Evolutionary conservation across 2,888 invertebrate genomes (phyloP), one percentile per base, ranked within the genome.

Genomic region (Epicampocera succincta): DNA sequence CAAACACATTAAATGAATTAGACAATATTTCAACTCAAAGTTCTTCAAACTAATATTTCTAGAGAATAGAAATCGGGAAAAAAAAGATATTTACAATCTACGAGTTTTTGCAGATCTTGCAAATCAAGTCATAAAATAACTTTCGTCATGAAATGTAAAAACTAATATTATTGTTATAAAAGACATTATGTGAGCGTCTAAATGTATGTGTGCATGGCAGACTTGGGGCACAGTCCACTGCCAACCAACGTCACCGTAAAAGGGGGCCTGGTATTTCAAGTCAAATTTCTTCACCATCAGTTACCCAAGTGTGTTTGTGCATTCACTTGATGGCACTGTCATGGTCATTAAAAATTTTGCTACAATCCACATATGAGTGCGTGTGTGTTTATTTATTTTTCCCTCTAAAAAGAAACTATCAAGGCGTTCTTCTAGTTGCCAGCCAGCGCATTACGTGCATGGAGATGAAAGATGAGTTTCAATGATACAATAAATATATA

Each of bases 331-430:
- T 52, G 54, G 75, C 56, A 66, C 71, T 80, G 75, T 80, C 80
- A 80, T 80, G 80, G 80, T 72, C 80, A 80, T 76, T 80, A 80
- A 75, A 63, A 60, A n/a, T 54, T 61, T 72, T 77, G 54, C 66
- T 48, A 61, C 76, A 68, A 68, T 66, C 60, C 65, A n/a, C n/a
- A 65, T 74, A 48, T 25, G 56, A 21, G 48, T 54, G 63, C 63
- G n/a, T 5, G 1, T 11, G 21, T 63, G 33, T 29, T 58, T 25
- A n/a, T 12, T 56, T 11, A 61, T 1, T 13, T 29, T 6, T 33
- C 17, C 5, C 12, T 54, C 17, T n/a, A 40, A 56, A 15, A 56
- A 40, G 46, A 15, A 56, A n/a, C 12, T 65, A 44, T 46, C 25
- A 56, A 56, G 44, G 56, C 46, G 54, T 74, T 65, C 48, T 40